Evolutionary conservation across 2,113 vertebrate genomes (phyloP), one percentile per base, ranked within the genome.

Genomic region (Callipepla squamata): DNA sequence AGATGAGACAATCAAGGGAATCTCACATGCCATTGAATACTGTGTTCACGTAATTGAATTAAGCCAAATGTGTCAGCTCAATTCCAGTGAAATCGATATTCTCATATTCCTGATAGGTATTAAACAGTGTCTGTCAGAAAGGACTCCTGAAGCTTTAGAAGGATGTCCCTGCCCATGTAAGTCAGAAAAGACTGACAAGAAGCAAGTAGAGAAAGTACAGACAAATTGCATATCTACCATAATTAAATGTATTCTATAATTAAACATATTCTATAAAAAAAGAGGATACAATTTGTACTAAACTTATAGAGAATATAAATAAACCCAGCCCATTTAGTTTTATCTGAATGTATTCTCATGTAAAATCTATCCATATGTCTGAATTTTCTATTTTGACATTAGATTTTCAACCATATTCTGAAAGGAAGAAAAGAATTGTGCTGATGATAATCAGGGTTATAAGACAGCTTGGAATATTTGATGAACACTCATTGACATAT

Each of bases 61-160:
- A 74, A 90, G n/a, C 13, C 26, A 1, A 80, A 17, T 2, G 0
- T 47, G 63, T 80, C 72, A 93, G 18, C 12, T 83, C 62, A 47
- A 38, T 90, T 86, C 86, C 68, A 73, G 53, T 32, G 7, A 51
- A 88, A 93, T 92, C 38, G 47, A 77, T 95, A 86, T 77, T 73
- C 68, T 90, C 25, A 88, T 83, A 94, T 44, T 34, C 85, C 61
- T 42, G 36, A 23, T 38, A 68, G 44, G 80, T 83, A 92, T 73
- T 65, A 57, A 88, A 76, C 44, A 86, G 38, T 19, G 73, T 59
- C 25, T 83, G 32, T 88, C 80, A 77, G 34, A 63, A 28, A 63
- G 28, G 53, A 50, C 36, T 45, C 30, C n/a, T 45, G 38, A 92
- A 92, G 63, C 38, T 82, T 88, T 85, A 72, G 47, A 85, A 90